Evolutionary conservation across 2,888 invertebrate genomes (phyloP).

Genomic region (Tachina lurida): DNA sequence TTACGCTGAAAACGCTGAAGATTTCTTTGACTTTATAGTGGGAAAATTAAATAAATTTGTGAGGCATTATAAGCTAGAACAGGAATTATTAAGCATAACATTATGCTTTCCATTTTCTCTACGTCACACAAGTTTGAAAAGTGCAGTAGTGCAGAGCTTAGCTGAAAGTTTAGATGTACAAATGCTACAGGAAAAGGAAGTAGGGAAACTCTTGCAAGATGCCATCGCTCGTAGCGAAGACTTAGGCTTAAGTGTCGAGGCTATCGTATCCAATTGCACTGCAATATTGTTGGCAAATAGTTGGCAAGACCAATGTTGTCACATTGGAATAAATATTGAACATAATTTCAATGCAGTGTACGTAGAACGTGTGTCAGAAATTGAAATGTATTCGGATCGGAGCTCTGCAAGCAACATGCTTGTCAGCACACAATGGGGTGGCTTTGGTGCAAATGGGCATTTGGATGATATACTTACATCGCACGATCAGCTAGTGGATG

Average conservation of each 20-base stretch:
- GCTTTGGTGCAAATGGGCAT: conserved; percentile 91
- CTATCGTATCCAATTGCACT: conserved; percentile 93
- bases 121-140: conserved; percentile 88
- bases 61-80: conserved; percentile 81
- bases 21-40: conserved; percentile 90
- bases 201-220: conserved; percentile 87
- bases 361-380: conserved; percentile 87
- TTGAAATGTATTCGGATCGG: conserved; percentile 87
- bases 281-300: conserved; percentile 96
- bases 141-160: conserved; percentile 90
- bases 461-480: conserved; percentile 89
- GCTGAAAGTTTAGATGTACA: conserved; percentile 91
- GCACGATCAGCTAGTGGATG: conserved; percentile 88
- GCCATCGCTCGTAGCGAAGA: conserved; percentile 84
- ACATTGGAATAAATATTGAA: conserved; percentile 91
- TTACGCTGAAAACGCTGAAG: conserved; percentile 64
- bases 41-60: conserved; percentile 89
- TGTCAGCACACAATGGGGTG: conserved; percentile 92
- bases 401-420: conserved; percentile 85
- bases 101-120: conserved; percentile 94
- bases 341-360: conserved; percentile 92
- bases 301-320: conserved; percentile 88
- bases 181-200: conserved; percentile 87
- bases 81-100: conserved; percentile 85
- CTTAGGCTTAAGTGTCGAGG: conserved; percentile 86